Evolutionary conservation across 2,113 vertebrate genomes (phyloP).

Genomic region (Nesoenas mayeri): DNA sequence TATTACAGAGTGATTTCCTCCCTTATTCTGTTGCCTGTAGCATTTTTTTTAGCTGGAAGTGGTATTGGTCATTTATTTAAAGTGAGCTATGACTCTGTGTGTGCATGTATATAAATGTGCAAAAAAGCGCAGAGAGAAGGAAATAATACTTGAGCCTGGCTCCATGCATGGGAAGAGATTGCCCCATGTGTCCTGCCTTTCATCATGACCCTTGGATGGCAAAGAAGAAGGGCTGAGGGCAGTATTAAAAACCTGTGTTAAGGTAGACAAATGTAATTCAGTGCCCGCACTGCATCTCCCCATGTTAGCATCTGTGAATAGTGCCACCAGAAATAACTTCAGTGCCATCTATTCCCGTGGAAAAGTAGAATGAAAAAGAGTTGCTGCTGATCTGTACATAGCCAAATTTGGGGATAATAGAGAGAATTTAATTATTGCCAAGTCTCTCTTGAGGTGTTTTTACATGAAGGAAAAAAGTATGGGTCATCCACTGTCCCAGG

Average conservation of each 20-base stretch:
- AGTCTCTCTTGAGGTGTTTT: not conserved
- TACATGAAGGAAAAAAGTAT: not conserved
- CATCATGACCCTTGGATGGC: accelerated
- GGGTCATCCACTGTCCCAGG: not conserved
- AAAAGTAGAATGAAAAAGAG: not conserved
- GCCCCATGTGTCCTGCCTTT: not conserved
- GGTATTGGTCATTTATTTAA: slow-evolving; percentile 44
- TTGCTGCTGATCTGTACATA: not conserved
- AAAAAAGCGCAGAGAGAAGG: not conserved
- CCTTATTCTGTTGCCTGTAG: slow-evolving; percentile 52
- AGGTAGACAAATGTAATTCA: not conserved
- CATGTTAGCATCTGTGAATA: not conserved
- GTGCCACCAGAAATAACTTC: not conserved
- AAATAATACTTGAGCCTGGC: not conserved
- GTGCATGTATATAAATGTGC: not conserved
- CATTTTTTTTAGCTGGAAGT: slow-evolving; percentile 4
- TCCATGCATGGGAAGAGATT: not conserved
- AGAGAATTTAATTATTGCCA: not conserved
- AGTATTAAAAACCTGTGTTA: not conserved
- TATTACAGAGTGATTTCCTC: slow-evolving; percentile 71
- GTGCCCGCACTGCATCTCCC: not conserved
- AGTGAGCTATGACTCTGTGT: not conserved
- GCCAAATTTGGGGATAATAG: not conserved
- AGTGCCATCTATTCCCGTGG: not conserved
- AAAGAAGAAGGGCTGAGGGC: not conserved